These are phyloP conservation scores for Eupristina koningsbergeri DNA, from an alignment of 1,140 invertebrate genomes.

Conservation along the genomic window DNA sequence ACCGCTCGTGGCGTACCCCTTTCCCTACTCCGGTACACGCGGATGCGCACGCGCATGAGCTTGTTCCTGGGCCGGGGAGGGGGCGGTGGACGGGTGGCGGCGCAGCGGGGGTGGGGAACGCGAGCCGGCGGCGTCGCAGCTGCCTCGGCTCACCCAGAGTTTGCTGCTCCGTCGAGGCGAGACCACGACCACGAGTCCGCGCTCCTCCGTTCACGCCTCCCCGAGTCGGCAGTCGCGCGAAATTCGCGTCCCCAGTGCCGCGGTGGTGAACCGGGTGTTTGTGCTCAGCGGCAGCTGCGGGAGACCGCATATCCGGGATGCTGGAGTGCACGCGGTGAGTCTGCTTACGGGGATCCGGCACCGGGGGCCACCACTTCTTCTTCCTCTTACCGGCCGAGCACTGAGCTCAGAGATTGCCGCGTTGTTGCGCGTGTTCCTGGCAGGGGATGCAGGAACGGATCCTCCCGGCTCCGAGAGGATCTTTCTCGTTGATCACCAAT, in stretches of 20 bases:
- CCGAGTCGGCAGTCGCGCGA: background rate
- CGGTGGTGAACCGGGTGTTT: background rate
- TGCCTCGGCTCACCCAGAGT: slow-evolving; percentile 25
- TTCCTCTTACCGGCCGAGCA: too few species aligned
- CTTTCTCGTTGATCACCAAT: too few species aligned
- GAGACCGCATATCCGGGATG: too few species aligned
- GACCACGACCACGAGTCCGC: slow-evolving; percentile 4
- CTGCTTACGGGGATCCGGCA: too few species aligned
- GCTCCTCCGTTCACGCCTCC: background rate
- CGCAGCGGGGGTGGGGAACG: background rate
- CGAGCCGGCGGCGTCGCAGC: background rate
- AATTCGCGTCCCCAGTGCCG: background rate
- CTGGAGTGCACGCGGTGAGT: too few species aligned
- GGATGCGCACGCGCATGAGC: background rate
- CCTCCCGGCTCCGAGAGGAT: background rate
- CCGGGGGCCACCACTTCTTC: too few species aligned
- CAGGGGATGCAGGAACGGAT: too few species aligned
- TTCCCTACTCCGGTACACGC: background rate
- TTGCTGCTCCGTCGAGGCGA: slow-evolving; percentile 41
- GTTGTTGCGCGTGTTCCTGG: too few species aligned
- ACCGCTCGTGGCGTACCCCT: background rate
- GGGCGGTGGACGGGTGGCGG: slow-evolving; percentile 40
- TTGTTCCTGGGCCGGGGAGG: background rate
- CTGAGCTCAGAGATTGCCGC: too few species aligned
- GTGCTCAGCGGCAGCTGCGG: too few species aligned